Percentiles rank a stretch among this genome's conserved stretches.
phyloP scores from a whole-genome alignment of 2,797 vertebrate species.

The Sebastes taczanowskii region DNA sequence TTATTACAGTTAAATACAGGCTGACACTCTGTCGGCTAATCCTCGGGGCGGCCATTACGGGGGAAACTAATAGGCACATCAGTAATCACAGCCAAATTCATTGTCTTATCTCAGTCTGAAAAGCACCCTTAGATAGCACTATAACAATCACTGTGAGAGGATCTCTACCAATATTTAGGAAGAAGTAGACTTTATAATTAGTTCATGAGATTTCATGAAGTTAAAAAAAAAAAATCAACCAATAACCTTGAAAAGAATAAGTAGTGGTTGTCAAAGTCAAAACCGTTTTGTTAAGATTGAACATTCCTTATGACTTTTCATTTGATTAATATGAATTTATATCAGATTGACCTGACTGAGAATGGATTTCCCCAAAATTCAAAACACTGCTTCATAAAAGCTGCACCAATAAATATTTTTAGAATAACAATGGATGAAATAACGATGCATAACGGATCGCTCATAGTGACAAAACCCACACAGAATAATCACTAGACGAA shows the following conservation, averaged over 20 bases:
- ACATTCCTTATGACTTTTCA: neutral
- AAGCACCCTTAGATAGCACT: constrained; percentile 42
- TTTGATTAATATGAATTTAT: neutral
- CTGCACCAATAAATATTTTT: too few species aligned
- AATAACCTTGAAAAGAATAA: neutral
- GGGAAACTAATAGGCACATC: constrained; percentile 59
- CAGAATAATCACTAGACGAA: too few species aligned
- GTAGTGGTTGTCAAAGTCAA: neutral
- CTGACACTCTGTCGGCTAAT: constrained; percentile 65
- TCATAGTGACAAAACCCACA: too few species aligned
- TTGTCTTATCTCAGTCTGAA: constrained; percentile 45
- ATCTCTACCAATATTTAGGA: constrained; percentile 14
- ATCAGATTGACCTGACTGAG: neutral
- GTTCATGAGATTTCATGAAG: neutral
- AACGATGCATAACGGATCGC: too few species aligned
- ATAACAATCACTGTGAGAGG: constrained; percentile 30
- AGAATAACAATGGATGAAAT: too few species aligned
- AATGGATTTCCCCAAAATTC: too few species aligned
- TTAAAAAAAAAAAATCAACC: neutral
- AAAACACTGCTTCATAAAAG: too few species aligned
- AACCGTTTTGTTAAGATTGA: neutral
- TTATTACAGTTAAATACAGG: constrained; percentile 71
- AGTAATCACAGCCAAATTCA: constrained; percentile 62
- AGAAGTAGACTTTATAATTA: neutral
- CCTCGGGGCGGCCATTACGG: constrained; percentile 52